Evolutionary conservation across 2,888 invertebrate genomes (phyloP).

Genomic region (Cactoblastis cactorum): DNA sequence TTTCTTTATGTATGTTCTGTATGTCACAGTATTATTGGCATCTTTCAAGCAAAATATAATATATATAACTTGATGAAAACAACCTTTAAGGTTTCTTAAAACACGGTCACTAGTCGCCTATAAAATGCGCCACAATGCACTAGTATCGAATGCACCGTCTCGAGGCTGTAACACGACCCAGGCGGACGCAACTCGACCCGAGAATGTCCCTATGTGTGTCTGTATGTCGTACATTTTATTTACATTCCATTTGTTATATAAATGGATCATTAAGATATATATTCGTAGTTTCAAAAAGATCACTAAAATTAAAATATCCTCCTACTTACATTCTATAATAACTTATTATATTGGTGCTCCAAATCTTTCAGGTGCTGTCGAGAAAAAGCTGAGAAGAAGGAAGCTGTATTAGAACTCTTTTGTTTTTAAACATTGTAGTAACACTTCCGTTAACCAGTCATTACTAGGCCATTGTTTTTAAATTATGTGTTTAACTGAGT

Average conservation of each 20-base stretch:
- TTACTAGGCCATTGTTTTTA: not conserved
- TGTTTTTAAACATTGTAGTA: not conserved
- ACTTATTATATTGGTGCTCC: too few relatives aligned
- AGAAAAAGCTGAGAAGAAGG: not conserved
- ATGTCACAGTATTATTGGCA: too few relatives aligned
- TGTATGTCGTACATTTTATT: not conserved
- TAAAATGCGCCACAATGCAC: not conserved
- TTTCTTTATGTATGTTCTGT: too few relatives aligned
- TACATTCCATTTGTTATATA: not conserved
- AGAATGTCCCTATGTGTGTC: not conserved
- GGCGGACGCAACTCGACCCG: slow-evolving; percentile 1
- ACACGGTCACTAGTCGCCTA: not conserved
- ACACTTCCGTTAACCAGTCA: not conserved
- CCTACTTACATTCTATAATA: too few relatives aligned
- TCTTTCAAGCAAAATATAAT: too few relatives aligned
- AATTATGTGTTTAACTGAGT: not conserved
- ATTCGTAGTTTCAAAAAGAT: too few relatives aligned
- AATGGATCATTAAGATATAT: not conserved
- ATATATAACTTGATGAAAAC: too few relatives aligned
- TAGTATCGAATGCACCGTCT: slow-evolving; percentile 1
- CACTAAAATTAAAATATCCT: too few relatives aligned
- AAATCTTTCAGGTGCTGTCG: too few relatives aligned
- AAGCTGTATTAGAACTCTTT: not conserved
- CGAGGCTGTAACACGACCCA: slow-evolving; percentile 5
- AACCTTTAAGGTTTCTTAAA: not conserved